Conservation (phyloP, 2,888 invertebrate genomes). For the Drosophila siamana region DNA sequence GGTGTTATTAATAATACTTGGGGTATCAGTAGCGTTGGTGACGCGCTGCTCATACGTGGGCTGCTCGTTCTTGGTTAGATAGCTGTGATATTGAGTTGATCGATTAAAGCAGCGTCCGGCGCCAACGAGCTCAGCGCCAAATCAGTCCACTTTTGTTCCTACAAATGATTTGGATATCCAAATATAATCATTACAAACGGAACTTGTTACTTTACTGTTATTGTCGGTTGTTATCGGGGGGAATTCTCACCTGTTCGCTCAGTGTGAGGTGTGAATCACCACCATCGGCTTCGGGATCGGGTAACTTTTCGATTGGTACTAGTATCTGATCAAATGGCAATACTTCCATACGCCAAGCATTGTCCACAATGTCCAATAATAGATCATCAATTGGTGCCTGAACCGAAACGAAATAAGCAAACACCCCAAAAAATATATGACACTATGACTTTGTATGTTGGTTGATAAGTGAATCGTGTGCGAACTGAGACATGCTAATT, state of each 20-base stretch:
- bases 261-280: conserved; percentile 95
- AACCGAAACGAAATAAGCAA: conserved; percentile 23
- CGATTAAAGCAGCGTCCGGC: conserved; percentile 84
- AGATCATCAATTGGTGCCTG: conserved; percentile 84
- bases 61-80: conserved; percentile 74
- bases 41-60: conserved; percentile 39
- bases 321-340: conserved; percentile 93
- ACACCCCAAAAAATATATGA: conserved; percentile 48
- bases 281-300: conserved; percentile 96
- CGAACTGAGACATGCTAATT: conserved; percentile 37
- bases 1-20: conserved; percentile 36
- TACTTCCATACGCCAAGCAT: conserved; percentile 94
- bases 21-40: conserved; percentile 45
- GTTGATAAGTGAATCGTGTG: not conserved
- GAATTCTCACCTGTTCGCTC: conserved; percentile 91
- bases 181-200: not conserved
- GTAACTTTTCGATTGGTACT: conserved; percentile 94
- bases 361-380: conserved; percentile 87
- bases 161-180: not conserved
- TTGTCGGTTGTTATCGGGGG: conserved; percentile 72
- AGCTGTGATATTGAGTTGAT: conserved; percentile 83
- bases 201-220: conserved; percentile 72
- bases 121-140: conserved; percentile 86
- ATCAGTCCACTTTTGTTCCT: conserved; percentile 90
- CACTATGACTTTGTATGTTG: not conserved